phyloP scores from a whole-genome alignment of 2,797 vertebrate species.

The Lithobates pipiens region DNA sequence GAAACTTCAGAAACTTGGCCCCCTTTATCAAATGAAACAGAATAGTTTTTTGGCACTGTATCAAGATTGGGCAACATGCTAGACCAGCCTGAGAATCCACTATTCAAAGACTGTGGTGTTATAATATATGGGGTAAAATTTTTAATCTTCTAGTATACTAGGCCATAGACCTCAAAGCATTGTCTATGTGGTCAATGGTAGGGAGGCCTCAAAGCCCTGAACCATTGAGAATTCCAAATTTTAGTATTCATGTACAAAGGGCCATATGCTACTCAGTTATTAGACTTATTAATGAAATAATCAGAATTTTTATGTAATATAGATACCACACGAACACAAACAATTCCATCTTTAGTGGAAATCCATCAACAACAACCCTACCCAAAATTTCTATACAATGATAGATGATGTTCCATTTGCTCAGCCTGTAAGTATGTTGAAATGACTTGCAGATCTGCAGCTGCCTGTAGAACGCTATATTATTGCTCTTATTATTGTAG shows the following conservation, averaged over 20 bases:
- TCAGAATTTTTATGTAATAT: too few species aligned
- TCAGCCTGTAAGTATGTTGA: constrained; percentile 15
- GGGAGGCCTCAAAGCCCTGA: neutral
- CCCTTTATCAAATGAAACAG: too few species aligned
- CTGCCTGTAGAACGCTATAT: neutral
- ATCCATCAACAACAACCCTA: neutral
- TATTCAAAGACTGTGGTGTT: too few species aligned
- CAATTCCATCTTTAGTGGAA: neutral
- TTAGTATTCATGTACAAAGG: too few species aligned
- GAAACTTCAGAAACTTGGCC: too few species aligned
- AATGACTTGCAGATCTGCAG: constrained; percentile 13
- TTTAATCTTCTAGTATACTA: too few species aligned
- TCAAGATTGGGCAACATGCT: too few species aligned
- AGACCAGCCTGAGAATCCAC: too few species aligned
- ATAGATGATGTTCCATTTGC: neutral
- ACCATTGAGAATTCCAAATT: too few species aligned
- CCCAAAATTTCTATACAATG: neutral
- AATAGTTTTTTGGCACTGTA: too few species aligned
- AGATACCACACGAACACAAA: too few species aligned
- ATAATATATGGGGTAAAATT: too few species aligned
- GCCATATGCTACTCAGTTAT: neutral
- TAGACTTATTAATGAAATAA: neutral
- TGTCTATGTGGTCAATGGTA: neutral
- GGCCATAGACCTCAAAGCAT: neutral
- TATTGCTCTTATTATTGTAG: neutral